Percentiles rank a stretch among this genome's conserved stretches.
phyloP scores from a whole-genome alignment of 2,888 invertebrate species.

The Lampropteryx suffumata region DNA sequence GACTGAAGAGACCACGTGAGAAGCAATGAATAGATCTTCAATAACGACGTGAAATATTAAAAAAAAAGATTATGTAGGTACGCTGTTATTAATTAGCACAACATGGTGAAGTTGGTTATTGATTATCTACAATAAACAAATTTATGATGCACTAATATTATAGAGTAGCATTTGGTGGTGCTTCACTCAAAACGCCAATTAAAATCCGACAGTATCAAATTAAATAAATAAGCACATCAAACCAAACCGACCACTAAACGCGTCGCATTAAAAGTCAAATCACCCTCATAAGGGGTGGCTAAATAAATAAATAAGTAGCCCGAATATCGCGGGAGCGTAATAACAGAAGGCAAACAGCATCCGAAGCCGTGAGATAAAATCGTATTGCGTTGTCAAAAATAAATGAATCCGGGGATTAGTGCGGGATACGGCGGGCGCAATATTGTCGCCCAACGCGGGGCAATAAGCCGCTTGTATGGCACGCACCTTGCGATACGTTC shows the following conservation, averaged over 20 bases:
- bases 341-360: constrained; percentile 82
- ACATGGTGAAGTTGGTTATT: too few relatives aligned
- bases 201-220: constrained; percentile 44
- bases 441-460: constrained; percentile 76
- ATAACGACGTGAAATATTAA: not conserved
- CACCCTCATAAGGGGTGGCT: constrained; percentile 69
- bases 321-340: constrained; percentile 75
- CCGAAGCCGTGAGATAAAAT: constrained; percentile 83
- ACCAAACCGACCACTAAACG: constrained; percentile 63
- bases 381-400: constrained; percentile 84
- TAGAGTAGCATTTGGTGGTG: not conserved
- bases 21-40: constrained; percentile 6
- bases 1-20: constrained; percentile 23
- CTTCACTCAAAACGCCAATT: constrained; percentile 23
- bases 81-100: not conserved
- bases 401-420: constrained; percentile 83
- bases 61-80: not conserved
- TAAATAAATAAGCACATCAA: constrained; percentile 49
- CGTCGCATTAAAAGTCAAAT: constrained; percentile 72
- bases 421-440: constrained; percentile 75
- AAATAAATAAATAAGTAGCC: constrained; percentile 79
- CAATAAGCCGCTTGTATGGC: constrained; percentile 59
- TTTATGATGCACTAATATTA: too few relatives aligned
- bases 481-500: constrained; percentile 30
- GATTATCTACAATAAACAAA: too few relatives aligned